phyloP scores from a whole-genome alignment of 2,888 invertebrate species.

The Rhingia campestris region DNA sequence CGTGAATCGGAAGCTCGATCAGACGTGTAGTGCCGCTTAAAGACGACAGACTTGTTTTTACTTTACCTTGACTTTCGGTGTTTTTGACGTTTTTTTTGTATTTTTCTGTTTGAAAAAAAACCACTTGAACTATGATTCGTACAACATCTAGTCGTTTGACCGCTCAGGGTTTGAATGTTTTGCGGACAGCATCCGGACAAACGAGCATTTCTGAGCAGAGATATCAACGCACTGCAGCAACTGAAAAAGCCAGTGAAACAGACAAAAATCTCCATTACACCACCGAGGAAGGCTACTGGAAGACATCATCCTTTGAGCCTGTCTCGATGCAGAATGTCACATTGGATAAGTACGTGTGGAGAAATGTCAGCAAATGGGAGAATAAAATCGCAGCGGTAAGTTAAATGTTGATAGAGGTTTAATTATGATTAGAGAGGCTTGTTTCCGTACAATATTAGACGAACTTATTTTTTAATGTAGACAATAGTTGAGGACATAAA shows the following conservation, averaged over 20 bases:
- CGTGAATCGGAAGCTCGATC: slow-evolving; percentile 14
- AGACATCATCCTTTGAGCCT: slow-evolving; percentile 84
- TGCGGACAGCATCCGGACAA: slow-evolving; percentile 64
- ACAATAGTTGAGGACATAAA: too few relatives aligned
- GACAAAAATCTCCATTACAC: slow-evolving; percentile 79
- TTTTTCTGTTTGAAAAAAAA: background rate
- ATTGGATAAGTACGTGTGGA: slow-evolving; percentile 86
- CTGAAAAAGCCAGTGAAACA: slow-evolving; percentile 77
- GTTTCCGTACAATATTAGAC: too few relatives aligned
- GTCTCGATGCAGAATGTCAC: slow-evolving; percentile 84
- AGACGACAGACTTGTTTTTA: slow-evolving; percentile 34
- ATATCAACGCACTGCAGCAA: slow-evolving; percentile 77
- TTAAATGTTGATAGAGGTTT: slow-evolving; percentile 68
- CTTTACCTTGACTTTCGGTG: background rate
- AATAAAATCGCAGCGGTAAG: slow-evolving; percentile 86
- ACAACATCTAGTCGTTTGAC: slow-evolving; percentile 75
- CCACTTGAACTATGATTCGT: slow-evolving; percentile 75
- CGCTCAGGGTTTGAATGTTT: slow-evolving; percentile 65
- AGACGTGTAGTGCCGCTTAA: slow-evolving; percentile 30
- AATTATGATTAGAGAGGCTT: background rate
- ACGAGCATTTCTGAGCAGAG: slow-evolving; percentile 75
- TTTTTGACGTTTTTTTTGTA: background rate
- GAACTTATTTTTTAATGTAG: too few relatives aligned
- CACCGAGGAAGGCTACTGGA: slow-evolving; percentile 79
- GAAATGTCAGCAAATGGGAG: slow-evolving; percentile 86